Evolutionary conservation across 2,113 vertebrate species (phyloP), one percentile per base, ranked within the genome.

Genomic region (Podarcis raffonei): DNA sequence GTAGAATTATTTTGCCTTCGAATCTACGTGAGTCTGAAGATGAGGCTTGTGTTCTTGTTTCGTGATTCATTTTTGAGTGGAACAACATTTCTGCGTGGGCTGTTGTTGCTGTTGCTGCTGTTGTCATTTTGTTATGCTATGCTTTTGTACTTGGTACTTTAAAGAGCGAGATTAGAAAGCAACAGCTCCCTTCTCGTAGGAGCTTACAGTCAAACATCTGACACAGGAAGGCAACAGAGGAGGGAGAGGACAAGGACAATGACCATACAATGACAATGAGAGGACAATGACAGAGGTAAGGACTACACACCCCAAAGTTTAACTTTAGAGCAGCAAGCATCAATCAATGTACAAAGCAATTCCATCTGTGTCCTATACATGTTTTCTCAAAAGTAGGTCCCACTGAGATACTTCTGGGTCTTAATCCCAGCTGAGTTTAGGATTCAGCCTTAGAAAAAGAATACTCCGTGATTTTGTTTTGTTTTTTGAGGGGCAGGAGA

Each of bases 31-130:
- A 12, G 72, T 5, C 68, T 4, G 89, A 89, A 80, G 18, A 42
- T 3, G 7, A 25, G 69, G 77, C 0, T 0, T n/a, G 37, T 1
- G 1, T 0, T 1, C 59, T 1, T 1, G 69, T 87, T 78, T 2
- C 39, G 6, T 25, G 32, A 32, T 48, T 83, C 32, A 30, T 57
- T 53, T 82, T 23, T 68, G 48, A 37, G 37, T 22, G 18, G 81
- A 78, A 66, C 15, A 53, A 48, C 30, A 69, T 82, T 16, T 81
- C 22, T 82, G 62, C 1, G 12, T 25, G 32, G 59, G 35, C 48
- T 53, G 48, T 11, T 53, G 48, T 53, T 53, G 48, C 48, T 2
- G 1, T 37, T 11, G 6, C 59, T 62, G 59, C 18, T 20, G 16
- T 5, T 62, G 59, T 20, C 1, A 62, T 62, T 15, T 35, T 32